Evolutionary conservation across 2,113 vertebrate species (phyloP).

Genomic region (Atherinomorus stipes): DNA sequence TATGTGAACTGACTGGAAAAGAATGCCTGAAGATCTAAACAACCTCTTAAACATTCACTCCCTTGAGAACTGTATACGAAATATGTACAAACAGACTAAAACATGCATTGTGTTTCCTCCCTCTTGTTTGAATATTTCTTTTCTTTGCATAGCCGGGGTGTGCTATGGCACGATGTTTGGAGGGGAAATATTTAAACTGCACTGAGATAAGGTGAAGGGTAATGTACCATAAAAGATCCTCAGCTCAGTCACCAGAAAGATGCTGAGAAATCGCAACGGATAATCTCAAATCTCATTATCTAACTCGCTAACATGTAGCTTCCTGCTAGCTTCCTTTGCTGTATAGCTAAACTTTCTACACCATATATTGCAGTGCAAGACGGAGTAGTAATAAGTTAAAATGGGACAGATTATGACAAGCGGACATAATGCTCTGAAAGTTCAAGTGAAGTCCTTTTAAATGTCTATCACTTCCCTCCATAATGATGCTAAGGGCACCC

Average conservation of each 20-base stretch:
- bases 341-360: background rate
- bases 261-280: slow-evolving; percentile 26
- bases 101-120: background rate
- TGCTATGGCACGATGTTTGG: slow-evolving; percentile 39
- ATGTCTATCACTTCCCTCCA: slow-evolving; percentile 28
- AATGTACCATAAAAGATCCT: slow-evolving; percentile 49
- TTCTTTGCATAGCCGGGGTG: slow-evolving; percentile 19
- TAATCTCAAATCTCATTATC: slow-evolving; percentile 38
- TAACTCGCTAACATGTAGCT: slow-evolving; percentile 9
- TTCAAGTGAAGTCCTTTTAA: slow-evolving; percentile 1
- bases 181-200: slow-evolving; percentile 52
- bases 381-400: slow-evolving; percentile 7
- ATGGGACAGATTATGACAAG: slow-evolving; percentile 36
- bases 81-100: slow-evolving; percentile 8
- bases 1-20: slow-evolving; percentile 12
- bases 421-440: slow-evolving; percentile 22
- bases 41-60: background rate
- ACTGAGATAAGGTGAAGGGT: slow-evolving; percentile 53
- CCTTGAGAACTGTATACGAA: slow-evolving; percentile 7
- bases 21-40: slow-evolving; percentile 11
- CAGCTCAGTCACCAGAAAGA: slow-evolving; percentile 35
- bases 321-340: background rate
- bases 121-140: slow-evolving; percentile 12
- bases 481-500: slow-evolving; percentile 30
- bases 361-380: background rate